Percentiles rank a stretch among this genome's conserved stretches.
Conservation (phyloP, 2,113 vertebrate species). For the Oxyruncus cristatus region DNA sequence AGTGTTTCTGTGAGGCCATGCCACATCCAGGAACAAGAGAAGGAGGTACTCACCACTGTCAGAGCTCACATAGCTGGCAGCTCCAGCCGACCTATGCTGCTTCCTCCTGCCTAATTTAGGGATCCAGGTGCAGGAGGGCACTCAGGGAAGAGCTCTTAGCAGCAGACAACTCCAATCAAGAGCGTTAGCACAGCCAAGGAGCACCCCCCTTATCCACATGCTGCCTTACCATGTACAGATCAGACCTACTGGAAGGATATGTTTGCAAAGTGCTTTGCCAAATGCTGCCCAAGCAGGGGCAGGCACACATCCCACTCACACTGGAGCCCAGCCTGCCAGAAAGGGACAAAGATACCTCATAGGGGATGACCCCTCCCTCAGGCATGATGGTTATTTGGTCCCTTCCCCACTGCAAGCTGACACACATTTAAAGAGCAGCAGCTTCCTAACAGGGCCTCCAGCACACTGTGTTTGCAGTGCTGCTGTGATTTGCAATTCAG, state of each 20-base stretch:
- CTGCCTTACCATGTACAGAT: accelerated
- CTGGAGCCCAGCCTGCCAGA: neutral
- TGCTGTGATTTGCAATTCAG: neutral
- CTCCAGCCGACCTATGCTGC: neutral
- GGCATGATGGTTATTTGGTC: neutral
- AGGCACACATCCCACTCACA: neutral
- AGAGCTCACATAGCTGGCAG: neutral
- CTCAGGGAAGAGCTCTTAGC: neutral
- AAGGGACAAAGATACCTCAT: neutral
- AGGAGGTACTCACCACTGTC: neutral
- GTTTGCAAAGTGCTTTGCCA: neutral
- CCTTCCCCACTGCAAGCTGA: neutral
- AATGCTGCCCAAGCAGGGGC: neutral
- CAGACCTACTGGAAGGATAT: neutral
- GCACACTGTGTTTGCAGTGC: neutral
- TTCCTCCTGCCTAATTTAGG: neutral
- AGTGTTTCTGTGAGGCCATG: neutral
- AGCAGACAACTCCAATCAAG: neutral
- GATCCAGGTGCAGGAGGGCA: neutral
- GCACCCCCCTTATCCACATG: neutral
- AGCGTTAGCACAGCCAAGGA: neutral
- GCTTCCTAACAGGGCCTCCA: neutral
- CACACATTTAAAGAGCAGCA: neutral
- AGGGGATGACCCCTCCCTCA: accelerated
- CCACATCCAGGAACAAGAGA: neutral